phyloP scores from a whole-genome alignment of 2,797 vertebrate species.

The Tiaroga cobitis region DNA sequence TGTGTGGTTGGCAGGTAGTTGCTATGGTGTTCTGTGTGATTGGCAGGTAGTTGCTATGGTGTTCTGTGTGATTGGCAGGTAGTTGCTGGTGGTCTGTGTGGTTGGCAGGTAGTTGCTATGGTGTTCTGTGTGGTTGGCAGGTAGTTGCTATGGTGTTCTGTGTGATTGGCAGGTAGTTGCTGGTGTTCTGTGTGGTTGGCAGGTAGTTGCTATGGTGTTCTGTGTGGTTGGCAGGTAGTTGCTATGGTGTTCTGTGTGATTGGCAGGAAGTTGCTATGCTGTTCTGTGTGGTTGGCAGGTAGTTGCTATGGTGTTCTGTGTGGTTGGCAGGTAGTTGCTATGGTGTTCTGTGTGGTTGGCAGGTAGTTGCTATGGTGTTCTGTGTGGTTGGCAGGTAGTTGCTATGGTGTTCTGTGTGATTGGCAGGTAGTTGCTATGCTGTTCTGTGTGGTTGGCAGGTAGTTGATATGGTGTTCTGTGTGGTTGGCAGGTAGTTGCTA shows the following conservation, averaged over 20 bases:
- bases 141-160: not conserved
- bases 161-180: no score
- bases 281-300: not conserved
- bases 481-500: no score
- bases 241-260: not conserved
- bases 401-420: no score
- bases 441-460: no score
- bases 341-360: fast-evolving
- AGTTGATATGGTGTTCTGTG: no score
- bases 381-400: not conserved
- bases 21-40: not conserved
- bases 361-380: not conserved
- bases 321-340: not conserved
- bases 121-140: not conserved
- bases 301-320: not conserved
- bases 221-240: not conserved
- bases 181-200: not conserved
- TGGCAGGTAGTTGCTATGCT: no score
- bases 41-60: fast-evolving
- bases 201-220: not conserved
- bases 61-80: fast-evolving
- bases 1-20: not conserved
- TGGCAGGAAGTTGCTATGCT: not conserved
- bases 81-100: not conserved
- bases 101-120: not conserved